These are phyloP conservation scores for Axis porcinus DNA, from an alignment of 2,113 vertebrate species.

Conservation along the genomic window DNA sequence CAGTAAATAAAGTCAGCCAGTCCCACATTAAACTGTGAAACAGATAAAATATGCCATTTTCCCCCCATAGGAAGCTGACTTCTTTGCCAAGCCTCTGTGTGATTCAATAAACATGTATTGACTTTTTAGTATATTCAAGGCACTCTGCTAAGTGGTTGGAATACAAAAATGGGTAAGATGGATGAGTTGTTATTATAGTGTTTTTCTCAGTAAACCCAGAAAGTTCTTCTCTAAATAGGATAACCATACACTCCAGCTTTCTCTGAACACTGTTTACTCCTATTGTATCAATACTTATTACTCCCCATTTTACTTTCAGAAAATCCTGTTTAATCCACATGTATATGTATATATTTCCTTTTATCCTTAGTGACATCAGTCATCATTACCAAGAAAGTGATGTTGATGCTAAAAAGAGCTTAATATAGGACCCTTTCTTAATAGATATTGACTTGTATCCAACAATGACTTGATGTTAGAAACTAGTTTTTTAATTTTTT, in stretches of 20 bases:
- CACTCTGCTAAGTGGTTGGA: not conserved
- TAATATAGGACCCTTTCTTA: not conserved
- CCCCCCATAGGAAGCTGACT: not conserved
- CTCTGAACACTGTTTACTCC: not conserved
- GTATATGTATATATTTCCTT: not conserved
- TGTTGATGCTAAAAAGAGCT: not conserved
- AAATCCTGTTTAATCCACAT: not conserved
- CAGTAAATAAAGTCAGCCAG: not conserved
- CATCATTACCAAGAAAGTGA: not conserved
- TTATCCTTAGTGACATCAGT: not conserved
- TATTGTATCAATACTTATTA: not conserved
- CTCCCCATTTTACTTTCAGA: not conserved
- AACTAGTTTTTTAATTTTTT: not conserved
- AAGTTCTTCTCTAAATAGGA: not conserved
- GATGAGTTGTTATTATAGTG: not conserved
- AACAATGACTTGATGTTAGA: not conserved
- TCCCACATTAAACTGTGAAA: not conserved
- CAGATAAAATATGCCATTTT: not conserved
- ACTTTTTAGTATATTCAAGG: not conserved
- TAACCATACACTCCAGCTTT: not conserved
- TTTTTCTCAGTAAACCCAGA: not conserved
- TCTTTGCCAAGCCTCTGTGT: not conserved
- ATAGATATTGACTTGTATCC: not conserved
- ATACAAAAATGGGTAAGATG: not conserved
- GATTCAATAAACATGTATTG: not conserved